Conservation (phyloP, 1,140 invertebrate genomes). For the Procambarus virginalis region DNA sequence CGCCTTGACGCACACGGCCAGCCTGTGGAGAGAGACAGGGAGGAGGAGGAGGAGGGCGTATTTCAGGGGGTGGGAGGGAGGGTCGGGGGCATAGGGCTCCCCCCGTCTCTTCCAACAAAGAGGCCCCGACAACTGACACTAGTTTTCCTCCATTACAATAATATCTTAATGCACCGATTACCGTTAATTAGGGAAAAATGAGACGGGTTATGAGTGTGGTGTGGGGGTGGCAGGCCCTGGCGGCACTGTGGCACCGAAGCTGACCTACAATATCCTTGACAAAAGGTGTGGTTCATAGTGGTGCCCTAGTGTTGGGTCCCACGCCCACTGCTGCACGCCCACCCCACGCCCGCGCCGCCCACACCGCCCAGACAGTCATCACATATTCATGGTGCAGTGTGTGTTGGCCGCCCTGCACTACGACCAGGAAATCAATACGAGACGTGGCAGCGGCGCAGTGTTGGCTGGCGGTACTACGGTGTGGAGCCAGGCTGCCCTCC, state of each 20-base stretch:
- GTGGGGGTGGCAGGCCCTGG: neutral
- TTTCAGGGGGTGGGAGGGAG: slow-evolving; percentile 17
- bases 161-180: slow-evolving; percentile 16
- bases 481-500: neutral
- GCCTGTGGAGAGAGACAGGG: slow-evolving; percentile 1
- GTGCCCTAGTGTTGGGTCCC: neutral
- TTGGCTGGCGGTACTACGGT: slow-evolving; percentile 50
- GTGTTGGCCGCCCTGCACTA: slow-evolving; percentile 47
- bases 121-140: neutral
- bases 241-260: slow-evolving; percentile 39
- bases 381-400: slow-evolving; percentile 59
- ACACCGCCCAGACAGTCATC: slow-evolving; percentile 61
- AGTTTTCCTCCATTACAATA: slow-evolving; percentile 15
- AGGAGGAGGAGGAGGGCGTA: slow-evolving; percentile 29
- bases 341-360: slow-evolving; percentile 25
- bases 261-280: slow-evolving; percentile 48
- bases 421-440: slow-evolving; percentile 60
- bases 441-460: slow-evolving; percentile 56
- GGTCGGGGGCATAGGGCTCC: neutral
- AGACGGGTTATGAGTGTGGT: neutral
- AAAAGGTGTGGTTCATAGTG: slow-evolving; percentile 15
- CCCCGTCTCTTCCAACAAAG: slow-evolving; percentile 24
- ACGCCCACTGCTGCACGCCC: slow-evolving; percentile 2
- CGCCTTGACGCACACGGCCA: slow-evolving; percentile 43
- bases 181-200: slow-evolving; percentile 12